Conservation (phyloP, 2,797 vertebrate species). For the Melanotaenia pygmaea region DNA sequence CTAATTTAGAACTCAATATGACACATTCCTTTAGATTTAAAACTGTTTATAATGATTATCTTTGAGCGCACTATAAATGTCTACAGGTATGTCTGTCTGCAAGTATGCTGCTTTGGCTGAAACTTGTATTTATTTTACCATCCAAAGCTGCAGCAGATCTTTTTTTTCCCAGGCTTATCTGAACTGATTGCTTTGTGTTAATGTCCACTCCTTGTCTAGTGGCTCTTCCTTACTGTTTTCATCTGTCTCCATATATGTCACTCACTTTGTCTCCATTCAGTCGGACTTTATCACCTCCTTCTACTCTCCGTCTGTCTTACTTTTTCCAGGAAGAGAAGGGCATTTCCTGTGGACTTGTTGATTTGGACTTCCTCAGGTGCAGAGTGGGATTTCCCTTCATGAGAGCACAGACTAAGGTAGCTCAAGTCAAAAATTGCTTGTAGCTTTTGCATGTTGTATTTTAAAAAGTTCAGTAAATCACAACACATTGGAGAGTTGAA, state of each 20-base stretch:
- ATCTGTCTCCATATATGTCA: slow-evolving; percentile 39
- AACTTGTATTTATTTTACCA: slow-evolving; percentile 22
- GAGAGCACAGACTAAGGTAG: slow-evolving; percentile 95
- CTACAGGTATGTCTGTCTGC: slow-evolving; percentile 14
- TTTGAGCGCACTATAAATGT: slow-evolving; percentile 18
- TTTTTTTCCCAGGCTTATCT: slow-evolving; percentile 26
- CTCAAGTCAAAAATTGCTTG: slow-evolving; percentile 11
- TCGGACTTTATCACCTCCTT: slow-evolving; percentile 54
- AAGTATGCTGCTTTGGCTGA: background rate
- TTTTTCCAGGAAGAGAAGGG: slow-evolving; percentile 93
- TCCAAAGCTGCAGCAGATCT: background rate
- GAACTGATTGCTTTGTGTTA: slow-evolving; percentile 20
- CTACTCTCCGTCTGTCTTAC: slow-evolving; percentile 63
- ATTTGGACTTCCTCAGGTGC: slow-evolving; percentile 95
- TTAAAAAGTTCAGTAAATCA: background rate
- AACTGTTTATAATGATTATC: slow-evolving; percentile 19
- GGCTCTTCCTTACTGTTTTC: slow-evolving; percentile 29
- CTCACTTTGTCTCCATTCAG: slow-evolving; percentile 62
- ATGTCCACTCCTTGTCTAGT: slow-evolving; percentile 25
- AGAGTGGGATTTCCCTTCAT: slow-evolving; percentile 99
- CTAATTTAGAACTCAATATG: slow-evolving; percentile 51
- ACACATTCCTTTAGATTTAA: slow-evolving; percentile 33
- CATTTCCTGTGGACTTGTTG: slow-evolving; percentile 93
- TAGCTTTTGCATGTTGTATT: background rate
- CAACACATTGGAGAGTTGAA: background rate